Evolutionary conservation across 2,113 vertebrate species (phyloP).

Genomic region (Dromaius novaehollandiae): DNA sequence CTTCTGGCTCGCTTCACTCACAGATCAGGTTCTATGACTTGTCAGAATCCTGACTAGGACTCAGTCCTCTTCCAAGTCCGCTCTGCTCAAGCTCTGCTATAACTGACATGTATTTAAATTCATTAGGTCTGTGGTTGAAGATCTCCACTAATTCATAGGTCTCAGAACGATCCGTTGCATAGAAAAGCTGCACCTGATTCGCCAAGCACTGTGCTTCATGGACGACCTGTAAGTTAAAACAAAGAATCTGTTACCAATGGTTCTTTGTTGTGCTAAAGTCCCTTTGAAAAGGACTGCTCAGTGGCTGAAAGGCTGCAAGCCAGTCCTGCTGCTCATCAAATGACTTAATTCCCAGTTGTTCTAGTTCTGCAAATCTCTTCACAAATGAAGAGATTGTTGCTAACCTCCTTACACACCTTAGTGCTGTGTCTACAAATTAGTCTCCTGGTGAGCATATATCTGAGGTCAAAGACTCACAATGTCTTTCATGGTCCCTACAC

Average conservation of each 20-base stretch:
- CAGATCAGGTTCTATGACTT: slow-evolving; percentile 25
- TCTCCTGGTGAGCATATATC: background rate
- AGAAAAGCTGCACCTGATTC: slow-evolving; percentile 96
- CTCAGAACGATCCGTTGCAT: slow-evolving; percentile 82
- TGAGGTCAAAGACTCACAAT: background rate
- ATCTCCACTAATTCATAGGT: slow-evolving; percentile 86
- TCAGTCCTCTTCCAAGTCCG: slow-evolving; percentile 77
- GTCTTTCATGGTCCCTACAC: background rate
- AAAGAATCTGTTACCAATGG: background rate
- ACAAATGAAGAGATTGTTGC: background rate
- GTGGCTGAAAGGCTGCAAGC: background rate
- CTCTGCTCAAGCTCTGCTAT: slow-evolving; percentile 91
- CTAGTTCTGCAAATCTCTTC: background rate
- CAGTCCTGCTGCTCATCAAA: background rate
- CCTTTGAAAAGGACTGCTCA: background rate
- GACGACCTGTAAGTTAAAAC: slow-evolving; percentile 78
- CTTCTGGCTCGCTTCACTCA: background rate
- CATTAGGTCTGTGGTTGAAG: slow-evolving; percentile 88
- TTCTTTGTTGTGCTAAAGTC: background rate
- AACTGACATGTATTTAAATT: slow-evolving; percentile 93
- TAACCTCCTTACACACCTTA: background rate
- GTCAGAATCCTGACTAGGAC: slow-evolving; percentile 52
- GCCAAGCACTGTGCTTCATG: slow-evolving; percentile 94
- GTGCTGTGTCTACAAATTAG: rapidly evolving
- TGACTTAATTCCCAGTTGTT: background rate